A percentile compares a stretch with the other conserved stretches of the same genome.
Evolutionary conservation across 2,797 vertebrate genomes (phyloP).

Genomic region (Octomys mimax): DNA sequence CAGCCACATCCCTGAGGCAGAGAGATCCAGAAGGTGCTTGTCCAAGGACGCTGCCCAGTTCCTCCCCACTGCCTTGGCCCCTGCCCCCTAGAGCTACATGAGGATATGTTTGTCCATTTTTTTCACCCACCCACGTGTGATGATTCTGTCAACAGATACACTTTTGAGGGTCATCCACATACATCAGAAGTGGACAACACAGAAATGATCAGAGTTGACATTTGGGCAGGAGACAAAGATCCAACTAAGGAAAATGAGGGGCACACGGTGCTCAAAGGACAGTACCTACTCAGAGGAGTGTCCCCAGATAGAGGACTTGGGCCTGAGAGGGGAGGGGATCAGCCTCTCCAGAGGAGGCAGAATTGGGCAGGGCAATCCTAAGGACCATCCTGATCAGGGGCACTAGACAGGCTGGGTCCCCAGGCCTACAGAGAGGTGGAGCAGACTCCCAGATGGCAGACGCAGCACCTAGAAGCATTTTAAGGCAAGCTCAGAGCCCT

Average conservation of each 20-base stretch:
- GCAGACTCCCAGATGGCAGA: not conserved
- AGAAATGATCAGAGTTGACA: not conserved
- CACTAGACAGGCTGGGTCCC: not conserved
- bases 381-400: not conserved
- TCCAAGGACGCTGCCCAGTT: not conserved
- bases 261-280: not conserved
- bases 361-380: not conserved
- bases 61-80: not conserved
- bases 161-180: not conserved
- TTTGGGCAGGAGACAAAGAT: not conserved
- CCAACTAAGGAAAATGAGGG: fast-evolving
- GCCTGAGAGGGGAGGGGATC: not conserved
- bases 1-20: not conserved
- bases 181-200: too few species aligned
- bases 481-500: not conserved
- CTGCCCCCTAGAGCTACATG: not conserved
- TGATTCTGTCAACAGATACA: not conserved
- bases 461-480: not conserved
- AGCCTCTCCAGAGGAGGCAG: not conserved
- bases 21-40: not conserved
- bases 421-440: not conserved
- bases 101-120: not conserved
- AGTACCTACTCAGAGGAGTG: not conserved
- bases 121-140: not conserved
- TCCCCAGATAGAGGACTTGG: not conserved